phyloP scores from a whole-genome alignment of 2,113 vertebrate genomes.

The Cisticola juncidis region DNA sequence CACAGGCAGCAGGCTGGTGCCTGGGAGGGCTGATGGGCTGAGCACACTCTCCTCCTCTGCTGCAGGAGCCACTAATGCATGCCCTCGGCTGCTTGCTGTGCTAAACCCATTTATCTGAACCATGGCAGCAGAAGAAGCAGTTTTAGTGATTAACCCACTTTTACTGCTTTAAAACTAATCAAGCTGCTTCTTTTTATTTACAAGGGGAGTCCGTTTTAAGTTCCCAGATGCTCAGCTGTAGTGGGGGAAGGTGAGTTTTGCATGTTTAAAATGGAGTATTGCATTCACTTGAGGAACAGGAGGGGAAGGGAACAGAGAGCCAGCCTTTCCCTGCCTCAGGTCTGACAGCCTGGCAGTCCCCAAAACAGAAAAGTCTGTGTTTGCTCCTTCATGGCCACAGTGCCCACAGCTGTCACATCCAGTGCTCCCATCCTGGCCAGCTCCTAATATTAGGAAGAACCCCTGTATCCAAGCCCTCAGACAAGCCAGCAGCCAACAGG shows the following conservation, averaged over 20 bases:
- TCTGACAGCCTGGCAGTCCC: slow-evolving; percentile 5
- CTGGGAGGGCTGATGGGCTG: neutral
- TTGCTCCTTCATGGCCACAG: neutral
- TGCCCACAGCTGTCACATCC: slow-evolving; percentile 15
- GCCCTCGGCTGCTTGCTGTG: slow-evolving; percentile 17
- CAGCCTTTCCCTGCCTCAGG: neutral
- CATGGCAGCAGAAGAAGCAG: slow-evolving; percentile 2
- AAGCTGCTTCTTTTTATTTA: slow-evolving; percentile 22
- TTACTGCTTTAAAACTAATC: slow-evolving; percentile 16
- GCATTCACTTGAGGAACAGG: neutral
- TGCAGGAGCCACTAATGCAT: neutral
- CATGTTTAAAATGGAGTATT: neutral
- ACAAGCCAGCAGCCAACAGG: neutral
- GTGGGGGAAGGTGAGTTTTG: neutral
- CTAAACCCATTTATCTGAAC: slow-evolving; percentile 32
- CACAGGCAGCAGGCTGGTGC: neutral
- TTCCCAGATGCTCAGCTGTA: neutral
- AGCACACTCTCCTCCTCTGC: neutral
- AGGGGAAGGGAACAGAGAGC: neutral
- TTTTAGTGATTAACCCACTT: slow-evolving; percentile 38
- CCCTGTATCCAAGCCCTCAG: neutral
- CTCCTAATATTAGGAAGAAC: neutral
- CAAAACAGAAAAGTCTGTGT: slow-evolving; percentile 8
- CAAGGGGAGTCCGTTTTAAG: neutral
- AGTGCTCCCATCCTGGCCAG: neutral